Base-by-base conservation (phyloP, 2,113 vertebrate genomes). In the Siniperca chuatsi region DNA sequence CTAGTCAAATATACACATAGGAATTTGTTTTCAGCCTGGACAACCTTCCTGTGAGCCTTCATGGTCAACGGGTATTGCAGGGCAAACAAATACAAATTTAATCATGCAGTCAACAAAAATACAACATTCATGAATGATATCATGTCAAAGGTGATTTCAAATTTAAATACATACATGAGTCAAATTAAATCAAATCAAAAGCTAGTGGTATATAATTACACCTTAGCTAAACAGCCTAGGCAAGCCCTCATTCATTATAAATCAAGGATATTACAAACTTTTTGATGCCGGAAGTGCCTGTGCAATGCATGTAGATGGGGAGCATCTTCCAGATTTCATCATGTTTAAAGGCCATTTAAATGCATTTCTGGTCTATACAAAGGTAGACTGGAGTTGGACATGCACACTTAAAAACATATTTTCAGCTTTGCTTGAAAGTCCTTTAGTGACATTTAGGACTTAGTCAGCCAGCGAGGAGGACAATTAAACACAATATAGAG, bases 171-270 rank as follows among this genome's bases (percentile, higher is more conserved):
- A 48, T 25, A 25, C 35, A 44, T 1, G 20, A 65, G 33, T 65
- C 29, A 62, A 20, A 62, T 62, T 8, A 23, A 71, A 23, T 52
- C 2, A 23, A 69, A 64, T 77, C 2, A 0, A 57, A 18, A n/a
- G 5, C 52, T 10, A 66, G 2, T 16, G 1, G 11, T 60, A 18
- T 21, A 13, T 29, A n/a, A 60, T 46, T 46, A 25, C 4, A 79
- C 61, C 20, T 61, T 5, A 18, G 33, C 9, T 50, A 9, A 48
- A 48, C 29, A 35, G 35, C 46, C 4, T 2, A 12, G 29, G 9
- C 40, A 64, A 85, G 23, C 21, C 29, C 61, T 42, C 20, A 40
- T 57, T 74, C 29, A 82, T 55, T 25, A 13, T 42, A 75, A 60
- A 61, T 46, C 5, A 54, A 23, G 11, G 20, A 20, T 52, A 8